Conservation (phyloP, 1,140 invertebrate species). For the Eupristina koningsbergeri region DNA sequence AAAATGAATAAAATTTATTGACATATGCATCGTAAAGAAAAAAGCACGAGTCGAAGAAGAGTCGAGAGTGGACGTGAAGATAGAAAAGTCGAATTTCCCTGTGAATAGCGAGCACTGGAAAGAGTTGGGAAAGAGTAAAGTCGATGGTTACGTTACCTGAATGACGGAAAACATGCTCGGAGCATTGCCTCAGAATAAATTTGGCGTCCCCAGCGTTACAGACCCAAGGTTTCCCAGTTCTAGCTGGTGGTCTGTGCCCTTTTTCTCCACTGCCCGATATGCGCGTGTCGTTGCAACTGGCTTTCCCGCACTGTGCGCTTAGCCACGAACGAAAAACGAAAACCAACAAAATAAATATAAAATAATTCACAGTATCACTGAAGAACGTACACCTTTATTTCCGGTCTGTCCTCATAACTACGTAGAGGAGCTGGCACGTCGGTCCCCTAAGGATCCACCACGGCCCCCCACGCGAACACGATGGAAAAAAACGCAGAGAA, state of each 20-base stretch:
- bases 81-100: not conserved
- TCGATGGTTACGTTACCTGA: conserved; percentile 36
- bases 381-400: not conserved
- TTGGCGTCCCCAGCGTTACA: not conserved
- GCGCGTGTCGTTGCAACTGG: too few species aligned
- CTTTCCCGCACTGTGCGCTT: not conserved
- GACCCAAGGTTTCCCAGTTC: not conserved
- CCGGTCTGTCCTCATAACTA: not conserved
- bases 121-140: not conserved
- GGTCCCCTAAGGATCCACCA: conserved; percentile 2
- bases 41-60: not conserved
- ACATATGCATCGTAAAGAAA: not conserved
- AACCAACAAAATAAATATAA: not conserved
- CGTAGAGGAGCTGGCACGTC: not conserved
- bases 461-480: not conserved
- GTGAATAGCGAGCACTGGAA: not conserved
- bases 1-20: not conserved
- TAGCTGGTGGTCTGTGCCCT: not conserved
- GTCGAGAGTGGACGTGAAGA: not conserved
- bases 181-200: conserved; percentile 11
- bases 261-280: not conserved
- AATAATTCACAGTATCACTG: not conserved
- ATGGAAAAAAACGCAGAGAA: not conserved
- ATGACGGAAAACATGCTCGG: conserved; percentile 40
- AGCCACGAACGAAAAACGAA: not conserved